Evolutionary conservation across 2,888 invertebrate genomes (phyloP).

Genomic region (Esperia sulphurella): DNA sequence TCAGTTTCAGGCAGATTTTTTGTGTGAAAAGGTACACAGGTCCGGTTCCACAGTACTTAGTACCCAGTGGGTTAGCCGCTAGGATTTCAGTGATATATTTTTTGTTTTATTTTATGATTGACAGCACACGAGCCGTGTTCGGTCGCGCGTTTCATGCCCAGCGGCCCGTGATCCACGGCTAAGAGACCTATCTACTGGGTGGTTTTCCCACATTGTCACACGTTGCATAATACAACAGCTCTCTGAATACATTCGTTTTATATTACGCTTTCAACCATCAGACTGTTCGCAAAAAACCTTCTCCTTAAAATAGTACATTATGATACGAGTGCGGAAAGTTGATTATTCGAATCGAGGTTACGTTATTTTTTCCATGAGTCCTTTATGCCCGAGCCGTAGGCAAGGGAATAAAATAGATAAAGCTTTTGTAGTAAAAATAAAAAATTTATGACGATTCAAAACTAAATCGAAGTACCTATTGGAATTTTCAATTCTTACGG

Average conservation of each 20-base stretch:
- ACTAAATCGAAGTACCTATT: no score
- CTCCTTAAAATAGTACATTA: no score
- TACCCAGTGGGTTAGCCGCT: conserved; percentile 62
- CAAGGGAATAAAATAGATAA: no score
- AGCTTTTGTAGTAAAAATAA: no score
- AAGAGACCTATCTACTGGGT: conserved; percentile 62
- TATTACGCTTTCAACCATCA: conserved; percentile 32
- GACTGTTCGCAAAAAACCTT: conserved; percentile 36
- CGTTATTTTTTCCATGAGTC: no score
- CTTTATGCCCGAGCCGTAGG: no score
- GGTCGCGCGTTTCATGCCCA: conserved; percentile 70
- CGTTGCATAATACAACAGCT: conserved; percentile 53
- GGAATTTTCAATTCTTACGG: no score
- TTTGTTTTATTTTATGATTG: conserved; percentile 66
- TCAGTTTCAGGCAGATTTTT: conserved; percentile 35
- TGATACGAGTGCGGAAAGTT: no score
- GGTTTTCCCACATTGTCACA: conserved; percentile 54
- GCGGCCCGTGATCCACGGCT: conserved; percentile 62
- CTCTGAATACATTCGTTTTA: conserved; percentile 43
- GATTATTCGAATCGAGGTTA: no score
- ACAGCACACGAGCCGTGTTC: conserved; percentile 73
- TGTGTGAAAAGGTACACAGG: conserved; percentile 46
- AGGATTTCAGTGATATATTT: conserved; percentile 61
- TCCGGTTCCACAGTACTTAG: conserved; percentile 35
- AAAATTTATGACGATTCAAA: no score